Conservation (phyloP, 2,888 invertebrate genomes). For the Rhagium mordax region DNA sequence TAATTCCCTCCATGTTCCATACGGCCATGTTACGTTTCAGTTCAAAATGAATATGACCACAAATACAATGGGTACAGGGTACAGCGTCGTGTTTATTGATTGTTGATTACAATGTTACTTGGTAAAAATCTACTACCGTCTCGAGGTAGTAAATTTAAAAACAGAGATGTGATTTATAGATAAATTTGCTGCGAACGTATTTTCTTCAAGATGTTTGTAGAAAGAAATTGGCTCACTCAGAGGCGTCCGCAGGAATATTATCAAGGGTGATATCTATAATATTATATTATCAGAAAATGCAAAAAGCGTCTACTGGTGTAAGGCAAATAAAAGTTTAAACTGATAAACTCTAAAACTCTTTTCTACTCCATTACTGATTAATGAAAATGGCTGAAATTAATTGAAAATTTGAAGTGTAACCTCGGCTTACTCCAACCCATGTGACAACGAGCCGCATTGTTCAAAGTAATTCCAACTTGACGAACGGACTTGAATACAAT, state of each 20-base stretch:
- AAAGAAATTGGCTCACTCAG: background rate
- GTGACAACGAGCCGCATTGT: no score
- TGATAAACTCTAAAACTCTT: no score
- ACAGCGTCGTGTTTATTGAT: background rate
- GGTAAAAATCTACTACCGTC: background rate
- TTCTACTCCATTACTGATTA: no score
- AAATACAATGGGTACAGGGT: background rate
- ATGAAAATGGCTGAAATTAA: no score
- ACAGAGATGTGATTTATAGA: background rate
- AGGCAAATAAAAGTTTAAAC: no score
- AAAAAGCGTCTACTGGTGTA: no score
- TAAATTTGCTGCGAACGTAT: background rate
- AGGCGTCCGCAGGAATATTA: background rate
- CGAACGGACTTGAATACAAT: no score
- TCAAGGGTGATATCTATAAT: background rate
- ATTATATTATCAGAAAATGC: no score
- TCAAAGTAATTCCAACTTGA: no score
- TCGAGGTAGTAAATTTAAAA: background rate
- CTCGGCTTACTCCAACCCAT: no score
- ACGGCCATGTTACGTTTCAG: background rate
- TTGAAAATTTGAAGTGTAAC: no score
- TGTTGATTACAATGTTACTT: background rate
- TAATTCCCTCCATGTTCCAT: background rate
- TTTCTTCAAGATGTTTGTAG: background rate
- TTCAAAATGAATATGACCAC: background rate